Evolutionary conservation across 2,888 invertebrate species (phyloP), one percentile per base, ranked within the genome.

Genomic region (Scaptomyza parva): DNA sequence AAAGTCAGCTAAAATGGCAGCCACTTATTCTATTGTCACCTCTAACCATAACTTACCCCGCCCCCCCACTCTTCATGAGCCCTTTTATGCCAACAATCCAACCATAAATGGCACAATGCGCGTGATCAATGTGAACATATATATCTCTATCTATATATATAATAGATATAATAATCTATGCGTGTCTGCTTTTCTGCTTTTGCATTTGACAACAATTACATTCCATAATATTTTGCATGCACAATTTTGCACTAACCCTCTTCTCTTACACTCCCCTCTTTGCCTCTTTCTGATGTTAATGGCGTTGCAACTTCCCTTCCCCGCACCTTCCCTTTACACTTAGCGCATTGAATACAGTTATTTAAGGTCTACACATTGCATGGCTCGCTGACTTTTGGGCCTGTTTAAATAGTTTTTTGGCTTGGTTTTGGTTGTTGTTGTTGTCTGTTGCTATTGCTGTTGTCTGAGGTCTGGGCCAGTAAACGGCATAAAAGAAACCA

Each of bases 281-380:
- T 18, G 11, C 9, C 9, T 5, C 4, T n/a, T 18, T n/a, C 17
- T 33, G 14, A 11, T 14, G 47, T 8, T 48, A 54, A 54, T 53
- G 28, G 60, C 50, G 9, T 53, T 60, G 44, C 60, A 70, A 70
- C 57, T 70, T n/a, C n/a, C n/a, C n/a, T n/a, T n/a, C n/a, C n/a
- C n/a, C n/a, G n/a, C n/a, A n/a, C n/a, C n/a, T n/a, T n/a, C 75
- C 78, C 60, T 33, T 58, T 39, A 30, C 71, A 70, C 48, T 80
- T 78, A 75, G 68, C 75, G 71, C 64, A 64, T 54, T 57, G 70
- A 75, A 72, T 71, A 78, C 78, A 75, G 81, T 77, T 80, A 78
- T 78, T 80, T 80, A 80, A 77, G 77, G 81, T 81, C 78, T 80
- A 9, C 17, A 77, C 3, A 78, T 80, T 80, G 78, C 81, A 78